phyloP scores from a whole-genome alignment of 1,140 invertebrate species.

The Mesaphorura yosii region DNA sequence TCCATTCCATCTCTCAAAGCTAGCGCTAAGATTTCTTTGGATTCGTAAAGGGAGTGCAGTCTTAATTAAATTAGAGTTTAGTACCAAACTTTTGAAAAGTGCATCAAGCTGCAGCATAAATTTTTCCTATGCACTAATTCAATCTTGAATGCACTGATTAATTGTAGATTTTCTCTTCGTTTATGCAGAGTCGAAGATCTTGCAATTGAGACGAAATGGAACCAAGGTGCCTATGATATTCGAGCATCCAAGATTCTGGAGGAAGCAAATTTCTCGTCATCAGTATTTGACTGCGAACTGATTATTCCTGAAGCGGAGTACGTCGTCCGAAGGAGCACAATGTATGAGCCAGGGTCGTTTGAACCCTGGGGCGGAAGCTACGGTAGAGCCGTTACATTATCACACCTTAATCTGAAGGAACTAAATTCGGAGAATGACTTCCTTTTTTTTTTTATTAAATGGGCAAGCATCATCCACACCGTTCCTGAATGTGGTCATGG shows the following conservation, averaged over 20 bases:
- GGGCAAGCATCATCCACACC: too few relatives aligned
- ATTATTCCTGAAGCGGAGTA: constrained; percentile 17
- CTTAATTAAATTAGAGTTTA: too few relatives aligned
- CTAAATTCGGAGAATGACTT: too few relatives aligned
- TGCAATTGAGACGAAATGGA: constrained; percentile 11
- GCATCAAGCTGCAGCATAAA: too few relatives aligned
- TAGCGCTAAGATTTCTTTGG: too few relatives aligned
- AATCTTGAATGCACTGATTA: too few relatives aligned
- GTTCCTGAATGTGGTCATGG: too few relatives aligned
- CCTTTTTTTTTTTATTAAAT: too few relatives aligned
- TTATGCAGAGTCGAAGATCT: constrained; percentile 22
- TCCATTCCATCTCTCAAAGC: too few relatives aligned
- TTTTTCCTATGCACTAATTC: too few relatives aligned
- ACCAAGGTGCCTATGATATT: constrained; percentile 27
- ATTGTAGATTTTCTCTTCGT: background rate
- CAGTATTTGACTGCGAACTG: constrained; percentile 17
- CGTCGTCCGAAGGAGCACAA: background rate
- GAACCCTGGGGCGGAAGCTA: background rate
- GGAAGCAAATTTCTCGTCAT: constrained; percentile 16
- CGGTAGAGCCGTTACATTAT: background rate
- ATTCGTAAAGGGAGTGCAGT: too few relatives aligned
- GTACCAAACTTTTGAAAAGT: too few relatives aligned
- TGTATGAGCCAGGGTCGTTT: constrained; percentile 23
- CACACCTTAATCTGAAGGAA: background rate
- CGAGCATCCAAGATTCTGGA: constrained; percentile 21